Evolutionary conservation across 2,797 vertebrate species (phyloP).

Genomic region (Chromis chromis): DNA sequence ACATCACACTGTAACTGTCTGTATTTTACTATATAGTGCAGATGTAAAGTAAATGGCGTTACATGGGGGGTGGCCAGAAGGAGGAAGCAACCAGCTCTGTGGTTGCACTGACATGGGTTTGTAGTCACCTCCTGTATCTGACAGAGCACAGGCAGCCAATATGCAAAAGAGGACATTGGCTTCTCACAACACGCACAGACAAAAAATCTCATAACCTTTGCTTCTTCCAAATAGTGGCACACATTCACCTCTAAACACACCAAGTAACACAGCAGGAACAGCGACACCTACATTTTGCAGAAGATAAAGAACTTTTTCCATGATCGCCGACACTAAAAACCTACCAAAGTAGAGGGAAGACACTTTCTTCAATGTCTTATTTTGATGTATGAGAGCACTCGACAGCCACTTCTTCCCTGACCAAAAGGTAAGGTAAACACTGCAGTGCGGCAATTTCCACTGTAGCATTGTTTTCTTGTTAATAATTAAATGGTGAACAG

Average conservation of each 20-base stretch:
- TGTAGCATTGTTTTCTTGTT: not conserved
- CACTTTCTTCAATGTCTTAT: not conserved
- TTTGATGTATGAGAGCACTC: not conserved
- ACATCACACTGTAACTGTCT: not conserved
- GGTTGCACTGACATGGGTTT: slow-evolving; percentile 31
- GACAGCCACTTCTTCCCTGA: not conserved
- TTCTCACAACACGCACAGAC: not conserved
- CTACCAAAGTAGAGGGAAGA: not conserved
- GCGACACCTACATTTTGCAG: not conserved
- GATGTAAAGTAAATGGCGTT: not conserved
- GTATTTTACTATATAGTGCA: not conserved
- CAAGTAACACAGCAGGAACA: not conserved
- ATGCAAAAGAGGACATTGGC: slow-evolving; percentile 41
- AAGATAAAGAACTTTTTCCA: not conserved
- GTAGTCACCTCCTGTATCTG: slow-evolving; percentile 49
- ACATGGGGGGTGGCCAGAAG: not conserved
- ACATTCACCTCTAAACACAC: not conserved
- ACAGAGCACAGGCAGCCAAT: not conserved
- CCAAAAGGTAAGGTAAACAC: slow-evolving; percentile 21
- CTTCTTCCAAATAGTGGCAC: not conserved
- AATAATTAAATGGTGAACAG: not conserved
- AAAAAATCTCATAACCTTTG: slow-evolving; percentile 20
- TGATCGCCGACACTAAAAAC: rapidly evolving
- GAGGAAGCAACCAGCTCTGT: slow-evolving; percentile 59
- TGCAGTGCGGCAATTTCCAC: not conserved